Evolutionary conservation across 2,888 invertebrate species (phyloP), one percentile per base, ranked within the genome.

Genomic region (Orchestes rusci): DNA sequence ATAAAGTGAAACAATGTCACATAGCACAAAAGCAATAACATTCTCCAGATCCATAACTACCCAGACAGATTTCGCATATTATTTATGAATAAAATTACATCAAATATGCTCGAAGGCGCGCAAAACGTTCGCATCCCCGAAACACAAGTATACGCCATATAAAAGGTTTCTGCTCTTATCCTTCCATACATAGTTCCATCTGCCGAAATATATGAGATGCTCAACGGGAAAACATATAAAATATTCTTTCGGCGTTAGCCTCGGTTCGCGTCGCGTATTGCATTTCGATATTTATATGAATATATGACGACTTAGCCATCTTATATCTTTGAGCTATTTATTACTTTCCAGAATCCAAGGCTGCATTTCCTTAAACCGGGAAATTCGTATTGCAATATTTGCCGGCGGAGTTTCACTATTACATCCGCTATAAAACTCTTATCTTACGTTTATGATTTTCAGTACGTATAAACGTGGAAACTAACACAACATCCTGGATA

Each of bases 211-310:
- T 32, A 40, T 17, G 32, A 18, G 33, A 38, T 29, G 38, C 38
- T 28, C 33, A 36, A 34, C 38, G 41, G 37, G n/a, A 42, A 46
- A 38, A 41, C 42, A 46, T 41, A 41, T 46, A 46, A 46, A 46
- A 46, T 35, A 46, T 46, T 46, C 46, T 42, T 33, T 36, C 31
- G 40, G 45, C 45, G 45, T 40, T 35, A 23, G 35, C 31, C 36
- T 39, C 30, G 17, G 20, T 31, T 35, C 28, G 44, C 29, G 28
- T 34, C 39, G 39, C 36, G 45, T 35, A 35, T 29, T 29, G 45
- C 45, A 45, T 45, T 36, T 34, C 40, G 45, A 45, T 45, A 45
- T 45, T 40, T 45, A 38, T 45, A 45, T 45, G 45, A 39, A 45
- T 45, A 45, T 45, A 45, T 30, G 45, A 27, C 45, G 31, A 36